Evolutionary conservation across 2,888 invertebrate genomes (phyloP).

Genomic region (Dendrolimus pini): DNA sequence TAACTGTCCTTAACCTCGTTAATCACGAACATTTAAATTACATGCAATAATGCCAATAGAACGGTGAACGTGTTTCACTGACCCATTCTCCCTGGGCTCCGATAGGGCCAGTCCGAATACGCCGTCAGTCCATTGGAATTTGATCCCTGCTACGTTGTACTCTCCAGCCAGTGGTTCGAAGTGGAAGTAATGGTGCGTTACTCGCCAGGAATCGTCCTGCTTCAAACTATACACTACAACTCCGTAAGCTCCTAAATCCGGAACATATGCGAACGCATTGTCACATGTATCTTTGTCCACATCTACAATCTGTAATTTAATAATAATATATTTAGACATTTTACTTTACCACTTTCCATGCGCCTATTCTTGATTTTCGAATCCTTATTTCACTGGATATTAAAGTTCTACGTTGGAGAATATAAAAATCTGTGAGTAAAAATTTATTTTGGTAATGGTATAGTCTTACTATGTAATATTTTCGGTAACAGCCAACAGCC

Average conservation of each 20-base stretch:
- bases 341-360: no score
- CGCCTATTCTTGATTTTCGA: no score
- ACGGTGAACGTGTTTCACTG: slow-evolving; percentile 15
- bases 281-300: slow-evolving; percentile 82
- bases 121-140: slow-evolving; percentile 92
- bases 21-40: no score
- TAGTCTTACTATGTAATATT: no score
- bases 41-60: no score
- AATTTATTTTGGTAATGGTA: no score
- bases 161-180: slow-evolving; percentile 88
- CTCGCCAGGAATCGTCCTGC: slow-evolving; percentile 85
- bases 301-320: slow-evolving; percentile 79
- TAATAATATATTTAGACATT: background rate
- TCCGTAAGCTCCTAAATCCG: slow-evolving; percentile 86
- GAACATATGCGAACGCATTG: slow-evolving; percentile 85
- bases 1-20: no score
- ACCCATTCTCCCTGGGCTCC: slow-evolving; percentile 75
- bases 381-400: no score
- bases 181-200: slow-evolving; percentile 89
- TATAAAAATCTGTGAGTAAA: no score
- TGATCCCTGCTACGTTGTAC: slow-evolving; percentile 85
- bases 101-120: slow-evolving; percentile 85
- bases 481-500: no score
- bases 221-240: slow-evolving; percentile 86
- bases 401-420: no score